These are phyloP conservation scores for Clarias magur DNA, from an alignment of 2,113 vertebrate species.

Conservation along the genomic window DNA sequence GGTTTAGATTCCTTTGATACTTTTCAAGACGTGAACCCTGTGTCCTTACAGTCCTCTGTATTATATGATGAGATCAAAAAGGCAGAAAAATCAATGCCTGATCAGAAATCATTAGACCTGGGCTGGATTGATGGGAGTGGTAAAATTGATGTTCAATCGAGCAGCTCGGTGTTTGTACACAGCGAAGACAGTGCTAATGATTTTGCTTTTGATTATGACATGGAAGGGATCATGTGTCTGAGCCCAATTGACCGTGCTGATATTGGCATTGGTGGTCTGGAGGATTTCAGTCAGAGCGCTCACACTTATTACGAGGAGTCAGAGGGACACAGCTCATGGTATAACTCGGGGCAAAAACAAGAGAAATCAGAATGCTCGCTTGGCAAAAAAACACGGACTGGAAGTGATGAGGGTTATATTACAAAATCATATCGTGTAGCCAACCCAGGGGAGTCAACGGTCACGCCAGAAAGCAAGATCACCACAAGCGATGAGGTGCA, in stretches of 20 bases:
- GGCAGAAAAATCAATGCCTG: not conserved
- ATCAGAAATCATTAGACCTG: not conserved
- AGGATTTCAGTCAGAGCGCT: not conserved
- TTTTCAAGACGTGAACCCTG: not conserved
- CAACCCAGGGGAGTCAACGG: not conserved
- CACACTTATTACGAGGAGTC: not conserved
- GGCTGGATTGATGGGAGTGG: not conserved
- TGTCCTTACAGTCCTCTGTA: not conserved
- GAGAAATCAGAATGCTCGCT: not conserved
- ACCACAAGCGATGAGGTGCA: not conserved
- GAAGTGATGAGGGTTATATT: constrained; percentile 51
- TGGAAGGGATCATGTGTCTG: constrained; percentile 55
- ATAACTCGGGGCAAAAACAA: not conserved
- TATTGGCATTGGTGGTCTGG: not conserved
- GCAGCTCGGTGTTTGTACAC: not conserved
- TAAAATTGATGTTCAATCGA: not conserved
- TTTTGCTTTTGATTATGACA: constrained; percentile 50
- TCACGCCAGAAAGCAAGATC: not conserved
- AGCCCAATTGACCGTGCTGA: constrained; percentile 24
- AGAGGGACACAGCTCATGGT: not conserved
- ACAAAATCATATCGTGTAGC: constrained; percentile 10
- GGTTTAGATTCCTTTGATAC: constrained; percentile 37
- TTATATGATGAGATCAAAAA: not conserved
- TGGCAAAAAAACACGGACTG: not conserved
- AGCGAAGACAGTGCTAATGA: not conserved